Percentiles rank a stretch among this genome's conserved stretches.
Conservation (phyloP, 2,113 vertebrate species). For the Sterrhoptilus dennistouni region DNA sequence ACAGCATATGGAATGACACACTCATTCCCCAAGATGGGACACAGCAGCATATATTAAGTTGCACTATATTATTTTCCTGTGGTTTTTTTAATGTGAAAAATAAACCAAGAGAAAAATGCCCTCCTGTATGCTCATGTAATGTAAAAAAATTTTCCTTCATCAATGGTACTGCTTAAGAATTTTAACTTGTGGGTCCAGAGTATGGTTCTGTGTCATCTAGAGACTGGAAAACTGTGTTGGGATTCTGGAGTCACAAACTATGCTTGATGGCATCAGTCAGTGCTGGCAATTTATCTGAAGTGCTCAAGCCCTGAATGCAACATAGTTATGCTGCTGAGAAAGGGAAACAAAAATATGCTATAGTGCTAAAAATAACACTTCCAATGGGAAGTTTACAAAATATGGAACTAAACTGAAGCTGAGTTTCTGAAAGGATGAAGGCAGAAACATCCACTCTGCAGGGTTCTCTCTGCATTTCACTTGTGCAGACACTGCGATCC, state of each 20-base stretch:
- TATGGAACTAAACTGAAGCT: background rate
- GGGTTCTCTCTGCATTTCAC: background rate
- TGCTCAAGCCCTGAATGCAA: background rate
- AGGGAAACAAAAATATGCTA: background rate
- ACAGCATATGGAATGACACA: constrained; percentile 66
- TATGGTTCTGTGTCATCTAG: background rate
- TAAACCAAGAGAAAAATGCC: background rate
- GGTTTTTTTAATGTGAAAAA: background rate
- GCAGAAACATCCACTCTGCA: background rate
- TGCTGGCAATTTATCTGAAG: background rate
- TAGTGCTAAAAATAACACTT: background rate
- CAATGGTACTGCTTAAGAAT: background rate
- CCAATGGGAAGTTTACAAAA: background rate
- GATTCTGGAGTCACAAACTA: background rate
- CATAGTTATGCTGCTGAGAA: background rate
- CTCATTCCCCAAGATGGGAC: constrained; percentile 60
- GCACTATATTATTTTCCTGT: background rate
- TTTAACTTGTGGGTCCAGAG: background rate
- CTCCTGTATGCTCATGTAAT: background rate
- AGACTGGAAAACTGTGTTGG: background rate
- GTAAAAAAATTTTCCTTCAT: background rate
- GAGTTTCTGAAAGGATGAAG: background rate
- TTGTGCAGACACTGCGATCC: rapidly evolving
- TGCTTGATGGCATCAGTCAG: background rate
- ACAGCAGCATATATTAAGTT: constrained; percentile 30